phyloP scores from a whole-genome alignment of 1,140 invertebrate species.

The Chironomus tepperi region DNA sequence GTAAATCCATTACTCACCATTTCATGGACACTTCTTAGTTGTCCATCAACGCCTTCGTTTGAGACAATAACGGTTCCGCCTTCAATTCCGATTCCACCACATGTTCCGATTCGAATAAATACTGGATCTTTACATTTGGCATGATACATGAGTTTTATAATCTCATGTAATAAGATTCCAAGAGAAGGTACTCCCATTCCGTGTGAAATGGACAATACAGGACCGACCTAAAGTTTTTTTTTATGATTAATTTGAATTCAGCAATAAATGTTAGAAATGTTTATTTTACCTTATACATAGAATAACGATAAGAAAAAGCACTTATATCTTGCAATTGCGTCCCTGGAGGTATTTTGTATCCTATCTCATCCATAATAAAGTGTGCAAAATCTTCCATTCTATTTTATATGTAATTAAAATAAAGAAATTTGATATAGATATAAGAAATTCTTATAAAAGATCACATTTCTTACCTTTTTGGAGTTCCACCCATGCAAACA shows the following conservation, averaged over 20 bases:
- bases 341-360: conserved; percentile 79
- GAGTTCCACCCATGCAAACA: conserved; percentile 95
- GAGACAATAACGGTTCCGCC: conserved; percentile 61
- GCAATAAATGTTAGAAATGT: too few species aligned
- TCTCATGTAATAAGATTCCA: conserved; percentile 65
- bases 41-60: conserved; percentile 53
- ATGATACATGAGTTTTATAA: conserved; percentile 67
- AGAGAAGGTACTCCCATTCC: conserved; percentile 73
- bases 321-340: conserved; percentile 83
- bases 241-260: conserved; percentile 47
- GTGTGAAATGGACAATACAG: conserved; percentile 48
- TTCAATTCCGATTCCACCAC: conserved; percentile 62
- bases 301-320: conserved; percentile 86
- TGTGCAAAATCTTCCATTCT: conserved; percentile 90
- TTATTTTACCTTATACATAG: conserved; percentile 96
- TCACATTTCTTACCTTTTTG: conserved; percentile 44
- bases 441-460: too few species aligned
- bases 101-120: conserved; percentile 68
- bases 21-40: conserved; percentile 50
- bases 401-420: too few species aligned
- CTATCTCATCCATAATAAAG: conserved; percentile 84
- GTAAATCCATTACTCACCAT: too few species aligned
- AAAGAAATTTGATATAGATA: too few species aligned
- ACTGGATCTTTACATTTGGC: conserved; percentile 58
- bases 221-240: conserved; percentile 28